phyloP scores from a whole-genome alignment of 2,888 invertebrate genomes.

The Dryococelus australis region DNA sequence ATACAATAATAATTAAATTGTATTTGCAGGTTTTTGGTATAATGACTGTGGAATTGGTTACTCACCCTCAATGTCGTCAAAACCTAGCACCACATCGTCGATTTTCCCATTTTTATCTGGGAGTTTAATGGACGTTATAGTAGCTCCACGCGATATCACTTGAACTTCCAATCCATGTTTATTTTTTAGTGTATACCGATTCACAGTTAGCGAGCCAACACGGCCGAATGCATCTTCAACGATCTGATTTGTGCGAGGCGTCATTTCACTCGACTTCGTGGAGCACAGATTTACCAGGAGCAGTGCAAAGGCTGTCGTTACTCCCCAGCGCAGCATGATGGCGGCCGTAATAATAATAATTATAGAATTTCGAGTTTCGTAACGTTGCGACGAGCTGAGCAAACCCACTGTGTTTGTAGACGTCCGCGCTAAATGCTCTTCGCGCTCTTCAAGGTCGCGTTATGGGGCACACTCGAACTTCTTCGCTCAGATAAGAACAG shows the following conservation, averaged over 20 bases:
- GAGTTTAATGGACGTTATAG: slow-evolving; percentile 75
- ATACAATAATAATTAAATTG: too few species aligned
- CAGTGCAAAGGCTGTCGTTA: background rate
- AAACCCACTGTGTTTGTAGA: too few species aligned
- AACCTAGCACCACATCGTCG: slow-evolving; percentile 83
- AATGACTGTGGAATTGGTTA: too few species aligned
- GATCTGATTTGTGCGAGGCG: background rate
- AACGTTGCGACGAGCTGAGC: too few species aligned
- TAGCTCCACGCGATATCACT: slow-evolving; percentile 83
- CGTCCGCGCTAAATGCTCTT: too few species aligned
- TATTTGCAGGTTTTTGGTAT: too few species aligned
- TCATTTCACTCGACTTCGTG: background rate
- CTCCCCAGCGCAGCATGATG: background rate
- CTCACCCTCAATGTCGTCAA: slow-evolving; percentile 79
- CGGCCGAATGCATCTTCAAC: background rate
- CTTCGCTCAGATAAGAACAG: too few species aligned
- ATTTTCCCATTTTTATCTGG: slow-evolving; percentile 76
- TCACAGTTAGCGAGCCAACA: background rate
- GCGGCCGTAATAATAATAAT: too few species aligned
- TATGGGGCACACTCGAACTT: too few species aligned
- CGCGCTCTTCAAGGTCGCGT: too few species aligned
- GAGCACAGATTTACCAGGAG: background rate
- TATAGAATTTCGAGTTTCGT: too few species aligned
- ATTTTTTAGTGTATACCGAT: slow-evolving; percentile 70
- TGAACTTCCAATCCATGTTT: slow-evolving; percentile 70